phyloP scores from a whole-genome alignment of 2,113 vertebrate genomes.

The Callithrix jacchus region DNA sequence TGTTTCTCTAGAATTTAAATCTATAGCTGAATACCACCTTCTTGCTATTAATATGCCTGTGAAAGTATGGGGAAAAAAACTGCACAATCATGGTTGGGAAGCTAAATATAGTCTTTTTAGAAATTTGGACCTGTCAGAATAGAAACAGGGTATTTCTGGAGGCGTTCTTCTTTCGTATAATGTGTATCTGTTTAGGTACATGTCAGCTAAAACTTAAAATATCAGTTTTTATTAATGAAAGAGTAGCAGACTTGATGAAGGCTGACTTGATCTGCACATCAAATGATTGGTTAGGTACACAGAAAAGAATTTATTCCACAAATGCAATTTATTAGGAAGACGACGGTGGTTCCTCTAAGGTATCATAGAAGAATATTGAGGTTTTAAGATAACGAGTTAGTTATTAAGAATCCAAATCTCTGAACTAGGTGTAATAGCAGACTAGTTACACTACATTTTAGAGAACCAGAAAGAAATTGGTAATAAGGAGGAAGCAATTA shows the following conservation, averaged over 20 bases:
- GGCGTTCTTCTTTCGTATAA: conserved; percentile 69
- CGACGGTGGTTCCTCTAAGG: conserved; percentile 11
- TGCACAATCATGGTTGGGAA: conserved; percentile 81
- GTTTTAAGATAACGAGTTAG: conserved; percentile 51
- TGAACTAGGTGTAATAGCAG: conserved; percentile 37
- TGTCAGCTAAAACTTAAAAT: conserved; percentile 75
- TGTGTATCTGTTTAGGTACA: conserved; percentile 63
- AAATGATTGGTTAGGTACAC: conserved; percentile 13
- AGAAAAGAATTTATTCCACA: conserved; percentile 45
- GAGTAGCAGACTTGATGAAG: conserved; percentile 49
- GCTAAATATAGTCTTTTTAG: conserved; percentile 78
- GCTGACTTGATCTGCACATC: conserved; percentile 49
- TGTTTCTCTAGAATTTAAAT: conserved; percentile 82
- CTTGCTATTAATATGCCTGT: conserved; percentile 79
- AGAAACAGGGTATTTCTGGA: conserved; percentile 57
- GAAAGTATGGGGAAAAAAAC: conserved; percentile 77
- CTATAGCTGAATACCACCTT: conserved; percentile 75
- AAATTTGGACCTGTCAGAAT: conserved; percentile 54
- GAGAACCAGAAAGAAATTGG: conserved; percentile 46
- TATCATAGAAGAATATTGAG: conserved; percentile 44
- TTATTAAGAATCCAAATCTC: conserved; percentile 42
- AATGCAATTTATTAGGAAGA: conserved; percentile 57
- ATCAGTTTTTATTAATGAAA: conserved; percentile 79
- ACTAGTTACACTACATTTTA: conserved; percentile 39
- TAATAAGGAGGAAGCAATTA: neutral